Percentiles rank a stretch among this genome's conserved stretches.
phyloP scores from a whole-genome alignment of 2,797 vertebrate species.

The Clamator glandarius region DNA sequence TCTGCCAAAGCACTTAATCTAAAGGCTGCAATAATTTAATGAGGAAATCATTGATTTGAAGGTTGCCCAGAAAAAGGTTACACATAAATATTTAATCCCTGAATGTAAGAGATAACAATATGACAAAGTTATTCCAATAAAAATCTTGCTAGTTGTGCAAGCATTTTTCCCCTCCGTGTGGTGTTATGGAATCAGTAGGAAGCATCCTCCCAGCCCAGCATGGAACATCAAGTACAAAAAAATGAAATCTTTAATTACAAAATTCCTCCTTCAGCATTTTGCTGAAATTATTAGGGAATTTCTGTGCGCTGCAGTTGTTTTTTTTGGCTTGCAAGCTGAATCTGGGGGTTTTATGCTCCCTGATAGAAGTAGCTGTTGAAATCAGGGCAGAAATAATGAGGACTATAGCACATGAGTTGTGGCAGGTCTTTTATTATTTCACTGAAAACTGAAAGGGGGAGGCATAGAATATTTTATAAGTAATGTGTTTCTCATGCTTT shows the following conservation, averaged over 20 bases:
- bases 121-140: constrained; percentile 6
- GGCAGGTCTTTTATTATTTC: constrained; percentile 33
- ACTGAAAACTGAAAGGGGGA: constrained; percentile 14
- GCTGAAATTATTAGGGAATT: not conserved
- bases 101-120: not conserved
- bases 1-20: constrained; percentile 5
- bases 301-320: constrained; percentile 20
- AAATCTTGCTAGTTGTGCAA: not conserved
- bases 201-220: not conserved
- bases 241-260: constrained; percentile 15
- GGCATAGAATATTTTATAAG: not conserved
- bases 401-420: not conserved
- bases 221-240: not conserved
- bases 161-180: not conserved
- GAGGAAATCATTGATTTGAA: constrained; percentile 8
- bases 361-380: constrained; percentile 35
- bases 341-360: not conserved
- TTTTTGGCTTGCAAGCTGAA: constrained; percentile 25
- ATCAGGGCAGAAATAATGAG: constrained; percentile 24
- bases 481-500: not conserved
- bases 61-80: not conserved
- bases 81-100: not conserved
- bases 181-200: not conserved
- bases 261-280: constrained; percentile 20
- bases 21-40: not conserved